Base-by-base conservation (phyloP, 2,888 invertebrate species). In the Spodoptera littoralis region DNA sequence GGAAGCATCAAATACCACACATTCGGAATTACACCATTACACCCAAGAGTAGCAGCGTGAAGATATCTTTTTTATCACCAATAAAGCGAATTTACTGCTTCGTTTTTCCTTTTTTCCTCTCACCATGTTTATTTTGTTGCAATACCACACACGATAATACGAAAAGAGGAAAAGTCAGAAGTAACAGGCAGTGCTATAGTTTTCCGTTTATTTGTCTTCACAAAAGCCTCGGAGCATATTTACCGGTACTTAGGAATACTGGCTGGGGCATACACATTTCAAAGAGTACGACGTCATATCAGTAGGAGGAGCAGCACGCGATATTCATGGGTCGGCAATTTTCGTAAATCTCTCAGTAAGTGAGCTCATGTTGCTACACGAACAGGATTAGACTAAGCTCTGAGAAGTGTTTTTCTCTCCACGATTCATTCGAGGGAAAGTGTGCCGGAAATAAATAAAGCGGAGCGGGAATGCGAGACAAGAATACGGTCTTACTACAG, bases 381-480 rank as follows among this genome's bases (percentile, higher is more conserved):
- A 84, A 82, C 76, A 79, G 87, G 88, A 88, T 90, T 88, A 89
- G 82, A 79, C 81, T 87, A 85, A 89, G 88, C 90, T 77, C 83
- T 82, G 84, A 81, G 84, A 89, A 87, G 88, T 88, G 89, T 89
- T 88, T 89, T 87, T 86, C 84, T 76, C 80, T 83, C 79, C 79
- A 73, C 86, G 81, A 85, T 86, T 86, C 85, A 86, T 87, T 85
- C 84, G 70, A 62, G 79, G 77, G 83, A 82, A 63, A 87, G 81
- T 83, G 80, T 76, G 82, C 79, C 75, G 81, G 82, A 86, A 84
- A 88, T 88, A 87, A 88, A 88, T 86, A 88, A 87, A 84, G 78
- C 70, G 77, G 69, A 78, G 72, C 73, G 80, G 63, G 77, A 80
- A 78, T 80, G 79, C 76, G 79, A 81, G 81, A 83, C 81, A 76